Base-by-base conservation (phyloP, 2,797 vertebrate genomes). In the Enoplosus armatus region DNA sequence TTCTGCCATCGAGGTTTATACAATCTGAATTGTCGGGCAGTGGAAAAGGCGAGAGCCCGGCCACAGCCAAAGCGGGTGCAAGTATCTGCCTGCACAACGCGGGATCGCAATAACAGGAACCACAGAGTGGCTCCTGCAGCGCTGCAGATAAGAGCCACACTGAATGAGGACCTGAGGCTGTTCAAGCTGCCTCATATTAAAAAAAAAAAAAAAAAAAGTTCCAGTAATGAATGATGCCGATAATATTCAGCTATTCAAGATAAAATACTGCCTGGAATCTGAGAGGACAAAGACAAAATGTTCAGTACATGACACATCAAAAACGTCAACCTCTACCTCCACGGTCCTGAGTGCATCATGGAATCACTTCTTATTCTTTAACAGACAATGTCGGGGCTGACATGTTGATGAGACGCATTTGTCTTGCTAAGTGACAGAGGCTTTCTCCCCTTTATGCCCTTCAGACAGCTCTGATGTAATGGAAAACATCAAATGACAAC, bases 31-130 rank as follows among this genome's bases (percentile, higher is more conserved):
- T 76, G 86, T 83, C 80, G 35, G 67, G 60, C 51, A n/a, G 75
- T 79, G 87, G 72, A 86, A 86, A 83, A 85, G 72, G 65, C 43
- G 26, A 62, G 72, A 75, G 75, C 61, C 16, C 8, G 27, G 63
- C 80, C 6, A 1, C 63, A 62, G 88, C 80, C 84, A 67, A 55
- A 58, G 66, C 51, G 77, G 85, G 82, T 71, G 85, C 88, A 77
- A 66, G 84, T 69, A 56, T 83, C 87, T 72, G 90, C 77, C 90
- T 75, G 85, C 45, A 68, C 65, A 61, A 77, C 73, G 75, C 53
- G 27, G 80, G 77, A 82, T 91, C 85, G 94, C 95, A 97, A 98
- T 96, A 98, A 98, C 98, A 98, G 97, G 97, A 98, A 98, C 94
- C 93, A 76, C 93, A 90, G 92, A 89, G 92, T 70, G 92, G 92